These are phyloP conservation scores for Rhimphoctona megacephalus DNA, from an alignment of 2,888 invertebrate species.

Conservation along the genomic window DNA sequence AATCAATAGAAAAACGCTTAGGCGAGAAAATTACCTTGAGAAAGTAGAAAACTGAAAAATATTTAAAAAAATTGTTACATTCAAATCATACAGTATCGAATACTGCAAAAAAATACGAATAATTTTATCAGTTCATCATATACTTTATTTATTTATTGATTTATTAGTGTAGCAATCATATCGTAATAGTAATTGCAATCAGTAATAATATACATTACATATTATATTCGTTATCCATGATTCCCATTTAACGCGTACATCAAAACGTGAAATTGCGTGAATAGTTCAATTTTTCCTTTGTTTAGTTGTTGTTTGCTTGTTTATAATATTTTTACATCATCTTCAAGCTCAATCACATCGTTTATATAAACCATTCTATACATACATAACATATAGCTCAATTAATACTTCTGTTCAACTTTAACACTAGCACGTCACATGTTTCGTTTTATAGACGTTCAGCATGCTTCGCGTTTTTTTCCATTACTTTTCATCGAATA, in stretches of 20 bases:
- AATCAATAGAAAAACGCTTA: too few relatives aligned
- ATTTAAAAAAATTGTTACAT: too few relatives aligned
- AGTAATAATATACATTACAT: constrained; percentile 79
- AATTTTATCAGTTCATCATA: constrained; percentile 87
- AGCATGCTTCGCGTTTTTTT: constrained; percentile 19
- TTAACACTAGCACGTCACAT: constrained; percentile 75
- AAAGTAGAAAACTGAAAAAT: too few relatives aligned
- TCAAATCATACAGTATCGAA: too few relatives aligned
- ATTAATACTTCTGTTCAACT: constrained; percentile 83
- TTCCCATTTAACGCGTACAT: constrained; percentile 77
- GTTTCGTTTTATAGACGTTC: constrained; percentile 20
- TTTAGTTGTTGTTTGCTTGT: constrained; percentile 12
- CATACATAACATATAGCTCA: constrained; percentile 82
- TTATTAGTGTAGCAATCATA: constrained; percentile 77
- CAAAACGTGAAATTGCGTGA: constrained; percentile 71
- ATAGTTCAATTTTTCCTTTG: background rate
- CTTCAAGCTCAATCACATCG: constrained; percentile 78
- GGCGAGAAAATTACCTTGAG: too few relatives aligned
- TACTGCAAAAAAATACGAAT: constrained; percentile 82
- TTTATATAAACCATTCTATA: constrained; percentile 80
- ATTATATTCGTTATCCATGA: constrained; percentile 77
- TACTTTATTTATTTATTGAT: constrained; percentile 79
- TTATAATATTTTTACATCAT: constrained; percentile 76
- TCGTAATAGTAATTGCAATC: constrained; percentile 76
- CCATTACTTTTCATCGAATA: background rate